Evolutionary conservation across 2,888 invertebrate genomes (phyloP), one percentile per base, ranked within the genome.

Genomic region (Euzophera pinguis): DNA sequence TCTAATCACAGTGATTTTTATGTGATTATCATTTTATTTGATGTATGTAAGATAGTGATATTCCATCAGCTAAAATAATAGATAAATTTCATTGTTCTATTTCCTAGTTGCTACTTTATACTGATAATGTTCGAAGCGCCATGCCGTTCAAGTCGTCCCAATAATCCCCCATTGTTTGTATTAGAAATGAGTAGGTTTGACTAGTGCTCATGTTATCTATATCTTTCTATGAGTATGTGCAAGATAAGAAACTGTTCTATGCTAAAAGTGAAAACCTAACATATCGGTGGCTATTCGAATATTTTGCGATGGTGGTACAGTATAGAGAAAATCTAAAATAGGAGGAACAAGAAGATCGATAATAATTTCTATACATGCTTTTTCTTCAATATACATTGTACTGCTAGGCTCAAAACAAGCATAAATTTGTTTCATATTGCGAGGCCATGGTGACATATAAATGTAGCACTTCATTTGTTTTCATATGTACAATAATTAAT

Each of bases 211-310:
- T 52, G 45, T 57, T 52, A 52, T 53, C 52, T 52, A 53, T 56
- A 56, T 55, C 53, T 49, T 50, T 56, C 54, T 50, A 52, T 41
- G 50, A 55, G 49, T 52, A 50, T 45, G 45, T 49, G 27, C 16
- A 50, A 54, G 57, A 57, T 57, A 51, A 54, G 50, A 41, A 34
- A 45, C 45, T 50, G 17, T 42, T 50, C 42, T 53, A 22, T 50
- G 43, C 17, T 13, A 52, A 16, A 34, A 50, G 47, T 29, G 39
- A 50, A 45, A 47, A 10, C 16, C 43, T 34, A 50, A n/a, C 16
- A 3, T 14, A 8, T 16, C 32, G 9, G 5, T 45, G 14, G 32
- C 45, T 22, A 5, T n/a, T 5, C 32, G 27, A 1, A 7, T 13
- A 37, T 3, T 38, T 38, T 12, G n/a, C n/a, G n/a, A n/a, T n/a